Evolutionary conservation across 92 coral and sea anemone genomes (phyloP), one percentile per base, ranked within the genome.

Genomic region (Ricordea florida): DNA sequence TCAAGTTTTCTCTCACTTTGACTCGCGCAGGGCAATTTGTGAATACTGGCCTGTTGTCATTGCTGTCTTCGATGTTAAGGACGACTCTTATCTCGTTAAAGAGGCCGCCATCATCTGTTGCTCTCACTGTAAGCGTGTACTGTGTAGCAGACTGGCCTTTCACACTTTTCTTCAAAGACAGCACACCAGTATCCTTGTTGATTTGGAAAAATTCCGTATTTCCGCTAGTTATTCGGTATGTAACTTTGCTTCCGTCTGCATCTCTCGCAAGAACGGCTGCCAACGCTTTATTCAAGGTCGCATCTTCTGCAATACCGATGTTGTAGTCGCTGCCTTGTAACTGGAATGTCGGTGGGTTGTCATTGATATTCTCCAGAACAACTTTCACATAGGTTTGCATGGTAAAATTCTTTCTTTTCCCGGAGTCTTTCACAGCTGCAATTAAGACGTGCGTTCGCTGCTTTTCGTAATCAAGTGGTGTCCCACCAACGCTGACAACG

Each of bases 251-350:
- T 10, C 93, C 91, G 48, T 94, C 98, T 2, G 57, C 67, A 66
- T 94, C 98, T 28, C 81, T 82, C 2, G 98, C 98, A 24, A 84
- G 87, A 25, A 94, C 87, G 35, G 93, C 97, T n/a, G 90, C 97
- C 43, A 94, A 49, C n/a, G 86, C 55, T 15, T 62, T 74, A 33
- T 41, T 50, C 4, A 60, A 61, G 14, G 25, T 49, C 1, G 98
- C 96, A 72, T 85, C 87, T 55, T 90, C 98, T n/a, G 96, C 74
- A 16, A 94, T 75, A n/a, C 79, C 76, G 62, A 91, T 87, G 56
- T 63, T 74, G 55, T 94, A 94, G 31, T 79, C 92, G 47, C 89
- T 82, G 71, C 64, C 65, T n/a, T n/a, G n/a, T n/a, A n/a, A 18
- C 42, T 49, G 66, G 61, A 90, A 91, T 29, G 36, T 63, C 0